Evolutionary conservation across 2,888 invertebrate genomes (phyloP).

Genomic region (Hermaeophaga mercurialis): DNA sequence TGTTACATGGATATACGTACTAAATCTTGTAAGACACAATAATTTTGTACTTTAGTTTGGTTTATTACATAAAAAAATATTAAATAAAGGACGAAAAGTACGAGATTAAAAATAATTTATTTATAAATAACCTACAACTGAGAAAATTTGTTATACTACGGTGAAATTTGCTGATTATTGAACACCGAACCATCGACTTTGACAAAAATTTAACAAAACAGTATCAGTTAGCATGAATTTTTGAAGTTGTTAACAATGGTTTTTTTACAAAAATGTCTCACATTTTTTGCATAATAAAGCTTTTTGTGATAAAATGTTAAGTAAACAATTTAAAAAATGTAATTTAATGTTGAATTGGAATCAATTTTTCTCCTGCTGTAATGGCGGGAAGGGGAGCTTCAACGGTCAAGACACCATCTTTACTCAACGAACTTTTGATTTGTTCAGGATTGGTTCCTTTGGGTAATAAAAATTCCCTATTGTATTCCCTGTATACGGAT

Average conservation of each 20-base stretch:
- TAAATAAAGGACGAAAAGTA: slow-evolving; percentile 37
- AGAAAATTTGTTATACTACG: slow-evolving; percentile 40
- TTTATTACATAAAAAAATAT: slow-evolving; percentile 2
- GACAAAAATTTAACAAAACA: slow-evolving; percentile 29
- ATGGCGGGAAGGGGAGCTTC: slow-evolving; percentile 94
- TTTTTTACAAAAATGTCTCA: slow-evolving; percentile 16
- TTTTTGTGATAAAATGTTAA: slow-evolving; percentile 22
- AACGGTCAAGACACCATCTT: slow-evolving; percentile 95
- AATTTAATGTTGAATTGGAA: slow-evolving; percentile 75
- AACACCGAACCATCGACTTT: slow-evolving; percentile 29
- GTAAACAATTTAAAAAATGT: slow-evolving; percentile 24
- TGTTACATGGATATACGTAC: not conserved
- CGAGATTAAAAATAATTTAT: slow-evolving; percentile 47
- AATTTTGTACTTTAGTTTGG: slow-evolving; percentile 3
- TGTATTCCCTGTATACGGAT: slow-evolving; percentile 97
- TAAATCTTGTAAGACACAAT: slow-evolving; percentile 2
- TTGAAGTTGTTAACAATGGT: slow-evolving; percentile 19
- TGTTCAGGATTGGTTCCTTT: slow-evolving; percentile 96
- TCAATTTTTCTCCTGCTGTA: slow-evolving; percentile 78
- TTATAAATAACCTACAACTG: slow-evolving; percentile 57
- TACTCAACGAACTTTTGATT: slow-evolving; percentile 93
- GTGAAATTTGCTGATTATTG: slow-evolving; percentile 27
- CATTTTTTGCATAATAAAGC: slow-evolving; percentile 20
- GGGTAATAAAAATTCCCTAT: slow-evolving; percentile 94
- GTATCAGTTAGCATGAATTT: slow-evolving; percentile 26